A percentile compares a stretch with the other conserved stretches of the same genome.
These are phyloP conservation scores for Cassiopea andromeda DNA, from an alignment of 30 jellyfish, hydroid and myxozoan species.

Conservation along the genomic window DNA sequence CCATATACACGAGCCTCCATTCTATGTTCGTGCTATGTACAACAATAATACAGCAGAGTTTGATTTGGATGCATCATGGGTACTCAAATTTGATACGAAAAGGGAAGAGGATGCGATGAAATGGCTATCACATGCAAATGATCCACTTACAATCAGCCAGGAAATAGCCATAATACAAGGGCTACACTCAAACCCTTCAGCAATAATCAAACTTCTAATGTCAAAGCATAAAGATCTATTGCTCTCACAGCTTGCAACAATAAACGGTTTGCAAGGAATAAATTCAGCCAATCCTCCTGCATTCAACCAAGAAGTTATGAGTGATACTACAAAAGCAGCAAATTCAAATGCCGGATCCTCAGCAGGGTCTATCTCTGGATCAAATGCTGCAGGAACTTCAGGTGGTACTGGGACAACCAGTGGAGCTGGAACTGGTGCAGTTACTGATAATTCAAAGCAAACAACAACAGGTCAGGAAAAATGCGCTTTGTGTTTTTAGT, in stretches of 20 bases:
- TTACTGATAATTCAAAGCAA: slow-evolving; percentile 56
- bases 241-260: slow-evolving; percentile 71
- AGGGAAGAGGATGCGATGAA: slow-evolving; percentile 52
- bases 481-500: neutral
- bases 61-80: slow-evolving; percentile 70
- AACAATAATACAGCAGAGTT: slow-evolving; percentile 77
- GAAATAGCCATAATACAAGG: slow-evolving; percentile 70
- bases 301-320: slow-evolving; percentile 28
- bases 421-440: slow-evolving; percentile 27
- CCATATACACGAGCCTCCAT: slow-evolving; percentile 77
- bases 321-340: slow-evolving; percentile 61
- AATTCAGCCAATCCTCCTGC: slow-evolving; percentile 1
- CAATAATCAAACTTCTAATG: slow-evolving; percentile 56
- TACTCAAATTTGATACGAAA: slow-evolving; percentile 32
- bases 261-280: slow-evolving; percentile 60
- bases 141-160: slow-evolving; percentile 44
- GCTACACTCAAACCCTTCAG: slow-evolving; percentile 62
- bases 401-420: slow-evolving; percentile 32
- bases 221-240: slow-evolving; percentile 53
- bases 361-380: slow-evolving; percentile 29
- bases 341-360: slow-evolving; percentile 51
- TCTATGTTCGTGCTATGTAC: slow-evolving; percentile 73
- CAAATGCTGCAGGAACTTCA: slow-evolving; percentile 17
- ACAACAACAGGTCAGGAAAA: neutral
- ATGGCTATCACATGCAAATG: slow-evolving; percentile 59